phyloP scores from a whole-genome alignment of 1,140 invertebrate genomes.

The Magallana gigas region DNA sequence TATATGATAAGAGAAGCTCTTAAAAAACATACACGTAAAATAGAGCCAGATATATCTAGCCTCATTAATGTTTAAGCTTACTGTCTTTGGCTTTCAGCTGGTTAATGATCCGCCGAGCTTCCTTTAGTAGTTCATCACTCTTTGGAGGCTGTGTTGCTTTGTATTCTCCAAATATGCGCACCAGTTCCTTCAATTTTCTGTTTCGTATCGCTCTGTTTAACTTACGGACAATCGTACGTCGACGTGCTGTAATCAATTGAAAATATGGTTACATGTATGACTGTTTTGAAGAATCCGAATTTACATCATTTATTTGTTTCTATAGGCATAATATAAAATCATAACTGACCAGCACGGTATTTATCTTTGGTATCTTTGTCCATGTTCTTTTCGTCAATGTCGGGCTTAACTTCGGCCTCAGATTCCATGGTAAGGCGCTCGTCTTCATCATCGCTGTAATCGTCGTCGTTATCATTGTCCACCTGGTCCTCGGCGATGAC shows the following conservation, averaged over 20 bases:
- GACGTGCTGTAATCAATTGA: not conserved
- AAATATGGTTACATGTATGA: not conserved
- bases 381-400: conserved; percentile 37
- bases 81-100: conserved; percentile 40
- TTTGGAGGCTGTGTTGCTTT: conserved; percentile 20
- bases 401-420: not conserved
- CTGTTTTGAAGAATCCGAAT: not conserved
- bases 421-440: not conserved
- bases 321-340: too few relatives aligned
- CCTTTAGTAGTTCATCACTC: conserved; percentile 19
- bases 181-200: conserved; percentile 4
- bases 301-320: not conserved
- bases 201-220: conserved; percentile 41
- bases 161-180: not conserved
- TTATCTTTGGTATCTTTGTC: conserved; percentile 41
- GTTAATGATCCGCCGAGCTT: conserved; percentile 20
- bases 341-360: conserved; percentile 27
- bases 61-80: not conserved
- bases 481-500: conserved; percentile 17
- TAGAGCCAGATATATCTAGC: too few relatives aligned
- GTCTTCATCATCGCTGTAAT: not conserved
- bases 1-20: too few relatives aligned
- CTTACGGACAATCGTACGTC: not conserved
- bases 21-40: not conserved
- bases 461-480: not conserved